Percentiles rank a stretch among this genome's conserved stretches.
Evolutionary conservation across 2,113 vertebrate species (phyloP).

Genomic region (Ia io): DNA sequence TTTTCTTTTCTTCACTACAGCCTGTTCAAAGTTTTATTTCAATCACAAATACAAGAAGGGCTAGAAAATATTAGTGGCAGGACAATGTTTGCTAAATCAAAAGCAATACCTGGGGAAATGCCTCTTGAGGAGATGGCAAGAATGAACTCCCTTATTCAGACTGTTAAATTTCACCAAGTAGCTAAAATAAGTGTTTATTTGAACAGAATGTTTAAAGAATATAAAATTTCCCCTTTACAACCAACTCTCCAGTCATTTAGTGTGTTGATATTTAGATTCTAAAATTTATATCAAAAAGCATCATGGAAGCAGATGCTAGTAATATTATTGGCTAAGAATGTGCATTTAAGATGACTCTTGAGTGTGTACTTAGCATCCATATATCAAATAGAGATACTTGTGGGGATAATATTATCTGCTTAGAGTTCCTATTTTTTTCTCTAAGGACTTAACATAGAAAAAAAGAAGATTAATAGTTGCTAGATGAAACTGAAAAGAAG

Average conservation of each 20-base stretch:
- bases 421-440: slow-evolving; percentile 19
- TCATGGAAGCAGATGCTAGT: slow-evolving; percentile 41
- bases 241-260: neutral
- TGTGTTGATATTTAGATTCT: slow-evolving; percentile 50
- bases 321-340: slow-evolving; percentile 38
- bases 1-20: neutral
- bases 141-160: neutral
- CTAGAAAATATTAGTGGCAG: neutral
- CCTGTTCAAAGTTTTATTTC: neutral
- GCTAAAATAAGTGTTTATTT: slow-evolving; percentile 21
- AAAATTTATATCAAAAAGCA: slow-evolving; percentile 40
- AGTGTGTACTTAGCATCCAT: neutral
- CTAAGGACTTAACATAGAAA: neutral
- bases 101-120: neutral
- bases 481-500: neutral
- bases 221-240: slow-evolving; percentile 18
- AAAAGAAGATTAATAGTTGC: slow-evolving; percentile 23
- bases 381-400: neutral
- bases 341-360: slow-evolving; percentile 23
- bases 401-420: neutral
- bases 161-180: slow-evolving; percentile 1
- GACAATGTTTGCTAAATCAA: neutral
- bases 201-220: slow-evolving; percentile 50
- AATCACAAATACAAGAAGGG: neutral
- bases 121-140: neutral